These are phyloP conservation scores for Girardinus metallicus DNA, from an alignment of 2,797 vertebrate genomes.

Conservation along the genomic window DNA sequence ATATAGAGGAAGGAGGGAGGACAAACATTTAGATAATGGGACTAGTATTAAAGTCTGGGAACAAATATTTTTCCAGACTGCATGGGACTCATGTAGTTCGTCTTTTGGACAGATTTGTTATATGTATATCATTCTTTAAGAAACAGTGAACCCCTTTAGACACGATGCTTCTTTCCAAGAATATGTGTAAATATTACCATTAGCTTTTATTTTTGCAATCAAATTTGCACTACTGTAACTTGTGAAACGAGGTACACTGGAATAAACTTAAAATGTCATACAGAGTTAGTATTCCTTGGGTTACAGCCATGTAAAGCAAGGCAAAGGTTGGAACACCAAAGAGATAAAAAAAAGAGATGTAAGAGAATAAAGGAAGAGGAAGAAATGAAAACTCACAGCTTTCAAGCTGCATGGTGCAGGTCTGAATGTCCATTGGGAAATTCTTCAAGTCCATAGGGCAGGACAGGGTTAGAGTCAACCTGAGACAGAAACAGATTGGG, in stretches of 20 bases:
- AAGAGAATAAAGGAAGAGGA: constrained; percentile 51
- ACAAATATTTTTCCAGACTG: neutral
- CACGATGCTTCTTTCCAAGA: neutral
- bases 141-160: neutral
- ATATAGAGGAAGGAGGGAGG: neutral
- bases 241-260: neutral
- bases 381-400: constrained; percentile 88
- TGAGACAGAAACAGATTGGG: constrained; percentile 71
- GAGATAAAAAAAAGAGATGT: constrained; percentile 20
- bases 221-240: neutral
- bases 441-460: constrained; percentile 98
- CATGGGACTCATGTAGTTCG: neutral
- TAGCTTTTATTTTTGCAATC: neutral
- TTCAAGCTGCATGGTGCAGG: constrained; percentile 95
- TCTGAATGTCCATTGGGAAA: constrained; percentile 97
- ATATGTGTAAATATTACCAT: neutral
- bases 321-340: constrained; percentile 11
- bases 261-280: constrained; percentile 1
- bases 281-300: neutral
- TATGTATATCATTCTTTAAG: neutral
- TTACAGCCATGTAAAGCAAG: constrained; percentile 3
- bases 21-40: neutral
- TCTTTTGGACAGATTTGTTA: neutral
- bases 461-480: constrained; percentile 91
- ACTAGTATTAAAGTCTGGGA: neutral